Base-by-base conservation (phyloP, 1,140 invertebrate genomes). In the Temnothorax longispinosus region DNA sequence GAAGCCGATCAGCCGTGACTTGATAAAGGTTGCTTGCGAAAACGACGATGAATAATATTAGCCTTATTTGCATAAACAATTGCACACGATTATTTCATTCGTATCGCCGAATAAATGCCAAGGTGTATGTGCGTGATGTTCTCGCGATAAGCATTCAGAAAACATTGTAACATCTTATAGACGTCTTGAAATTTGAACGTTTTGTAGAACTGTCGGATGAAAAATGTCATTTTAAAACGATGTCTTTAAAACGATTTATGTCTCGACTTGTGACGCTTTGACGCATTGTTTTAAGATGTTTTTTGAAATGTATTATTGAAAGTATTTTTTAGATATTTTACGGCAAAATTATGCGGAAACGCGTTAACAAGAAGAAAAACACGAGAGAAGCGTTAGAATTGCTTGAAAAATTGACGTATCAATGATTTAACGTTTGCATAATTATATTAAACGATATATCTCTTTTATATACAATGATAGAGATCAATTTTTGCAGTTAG, bases 1-100 rank as follows among this genome's bases (percentile, higher is more conserved):
- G n/a, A 80, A 54, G 21, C 67, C 21, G 67, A 54, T 81, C 64
- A 52, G 54, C 4, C 47, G 64, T 32, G 21, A 69, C 8, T 81
- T 18, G 21, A 78, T 78, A 67, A 52, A 52, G 35, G 44, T 67
- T 78, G 35, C 15, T 56, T 13, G 15, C 5, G 27, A 44, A 81
- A 41, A 69, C 15, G 1, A 11, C 44, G 32, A 65, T 27, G 27
- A 27, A 50, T 50, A 15, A 47, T n/a, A 35, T 80, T 69, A 41
- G 5, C 4, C 13, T 80, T 27, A 58, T 52, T 69, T 69, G 47
- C 64, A 54, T 52, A 21, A 54, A 41, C n/a, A 41, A 80, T 69
- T 27, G 18, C 35, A 8, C 10, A 47, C 38, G 44, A 50, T 35
- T 56, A 35, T 81, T 81, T n/a, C 5, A 15, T 6, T 27, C 21